phyloP scores from a whole-genome alignment of 64 coral and sea anemone genomes.

The Montipora efflorescens region DNA sequence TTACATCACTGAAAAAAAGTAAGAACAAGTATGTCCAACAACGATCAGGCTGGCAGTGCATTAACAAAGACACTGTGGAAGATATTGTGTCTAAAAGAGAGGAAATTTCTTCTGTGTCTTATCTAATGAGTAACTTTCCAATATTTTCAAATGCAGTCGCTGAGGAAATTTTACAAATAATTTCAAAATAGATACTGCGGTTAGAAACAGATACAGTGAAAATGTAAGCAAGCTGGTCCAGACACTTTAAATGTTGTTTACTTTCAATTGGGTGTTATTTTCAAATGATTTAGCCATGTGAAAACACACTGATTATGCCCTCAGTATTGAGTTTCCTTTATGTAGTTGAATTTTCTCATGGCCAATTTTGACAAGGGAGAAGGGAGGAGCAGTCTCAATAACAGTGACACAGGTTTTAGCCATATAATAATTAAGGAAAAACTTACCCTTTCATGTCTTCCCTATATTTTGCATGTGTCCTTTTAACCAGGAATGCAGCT shows the following conservation, averaged over 20 bases:
- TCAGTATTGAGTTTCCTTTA: no score
- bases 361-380: no score
- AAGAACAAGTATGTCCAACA: slow-evolving; percentile 21
- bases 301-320: slow-evolving; percentile 14
- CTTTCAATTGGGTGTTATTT: neutral
- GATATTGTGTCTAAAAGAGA: slow-evolving; percentile 45
- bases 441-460: no score
- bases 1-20: neutral
- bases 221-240: no score
- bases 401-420: neutral
- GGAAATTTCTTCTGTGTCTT: slow-evolving; percentile 17
- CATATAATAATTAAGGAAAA: neutral
- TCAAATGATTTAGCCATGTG: neutral
- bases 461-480: slow-evolving; percentile 2
- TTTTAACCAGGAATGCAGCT: slow-evolving; percentile 32
- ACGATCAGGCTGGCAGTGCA: slow-evolving; percentile 15
- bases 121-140: slow-evolving; percentile 44
- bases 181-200: neutral
- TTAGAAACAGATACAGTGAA: neutral
- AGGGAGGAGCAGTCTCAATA: neutral
- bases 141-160: slow-evolving; percentile 22
- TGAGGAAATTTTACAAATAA: slow-evolving; percentile 44
- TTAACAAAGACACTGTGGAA: slow-evolving; percentile 28
- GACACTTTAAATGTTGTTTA: no score
- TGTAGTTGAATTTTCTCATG: no score